Evolutionary conservation across 2,888 invertebrate species (phyloP), one percentile per base, ranked within the genome.

Genomic region (Orchesella flavescens): DNA sequence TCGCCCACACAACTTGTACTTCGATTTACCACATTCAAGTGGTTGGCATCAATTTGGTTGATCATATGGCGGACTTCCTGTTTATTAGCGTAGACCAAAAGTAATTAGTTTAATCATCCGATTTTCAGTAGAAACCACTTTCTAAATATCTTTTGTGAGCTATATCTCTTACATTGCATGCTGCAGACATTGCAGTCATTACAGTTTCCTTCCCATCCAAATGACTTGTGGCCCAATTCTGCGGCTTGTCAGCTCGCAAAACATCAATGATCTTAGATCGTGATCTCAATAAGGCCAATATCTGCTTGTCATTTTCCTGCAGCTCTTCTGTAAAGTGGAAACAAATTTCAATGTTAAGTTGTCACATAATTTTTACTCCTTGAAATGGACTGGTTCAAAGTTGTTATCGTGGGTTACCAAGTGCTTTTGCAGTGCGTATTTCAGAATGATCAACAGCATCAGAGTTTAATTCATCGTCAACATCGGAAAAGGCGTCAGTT

Each of bases 1-100:
- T 98, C 97, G 5, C 97, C 97, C 0, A 96, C 97, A 34, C 97
- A 97, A 90, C 97, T 97, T 19, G 96, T 95, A 90, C 97, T 97
- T 72, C 97, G 78, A 66, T 88, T 88, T 10, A 88, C 88, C 21
- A 83, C 85, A 24, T 84, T 87, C 7, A 75, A 68, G 19, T 83
- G 80, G 44, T 83, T 86, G 19, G 84, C 75, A 61, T 87, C 87
- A 65, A 87, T 79, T 1, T 86, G 83, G 23, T 79, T 73, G 1
- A 88, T 75, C 76, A 87, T 84, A 24, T 83, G 81, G 44, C 88
- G 87, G 10, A 88, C 86, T 76, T 88, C 88, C 88, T 88, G 43
- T 44, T 75, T 66, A 43, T 24, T 66, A 57, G 17, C 24, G 65
- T 68, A 21, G 49, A 72, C 57, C 1, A 24, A 24, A 23, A 24